Evolutionary conservation across 2,113 vertebrate species (phyloP).

Genomic region (Copsychus sechellarum): DNA sequence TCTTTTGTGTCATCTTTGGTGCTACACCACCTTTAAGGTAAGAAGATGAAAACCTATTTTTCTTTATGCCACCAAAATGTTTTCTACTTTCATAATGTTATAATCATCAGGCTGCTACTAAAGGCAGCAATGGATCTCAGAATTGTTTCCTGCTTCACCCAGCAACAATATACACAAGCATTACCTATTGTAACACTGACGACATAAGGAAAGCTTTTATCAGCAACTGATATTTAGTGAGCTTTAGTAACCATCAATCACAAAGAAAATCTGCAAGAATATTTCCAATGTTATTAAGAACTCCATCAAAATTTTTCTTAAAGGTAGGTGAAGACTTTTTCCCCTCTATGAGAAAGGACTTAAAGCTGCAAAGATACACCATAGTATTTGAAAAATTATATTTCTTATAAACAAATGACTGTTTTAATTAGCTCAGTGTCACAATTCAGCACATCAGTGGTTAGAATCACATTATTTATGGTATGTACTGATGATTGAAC

Average conservation of each 20-base stretch:
- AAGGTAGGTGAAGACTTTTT: neutral
- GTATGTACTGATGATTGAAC: neutral
- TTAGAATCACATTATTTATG: neutral
- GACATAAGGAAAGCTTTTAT: neutral
- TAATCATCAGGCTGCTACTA: neutral
- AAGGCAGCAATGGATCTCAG: neutral
- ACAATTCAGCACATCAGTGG: neutral
- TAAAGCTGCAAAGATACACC: neutral
- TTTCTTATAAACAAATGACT: neutral
- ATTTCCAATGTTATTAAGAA: neutral
- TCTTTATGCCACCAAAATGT: neutral
- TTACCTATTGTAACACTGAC: neutral
- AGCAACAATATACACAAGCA: neutral
- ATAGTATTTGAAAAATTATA: rapidly evolving
- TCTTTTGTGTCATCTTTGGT: neutral
- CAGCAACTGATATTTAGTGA: neutral
- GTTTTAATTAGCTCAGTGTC: neutral
- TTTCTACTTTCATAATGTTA: neutral
- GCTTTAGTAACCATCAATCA: neutral
- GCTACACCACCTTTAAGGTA: neutral
- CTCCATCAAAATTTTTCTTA: neutral
- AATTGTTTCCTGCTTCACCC: neutral
- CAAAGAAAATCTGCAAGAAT: neutral
- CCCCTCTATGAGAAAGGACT: neutral
- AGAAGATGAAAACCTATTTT: neutral